Evolutionary conservation across 2,113 vertebrate genomes (phyloP).

Genomic region (Spilogale gracilis): DNA sequence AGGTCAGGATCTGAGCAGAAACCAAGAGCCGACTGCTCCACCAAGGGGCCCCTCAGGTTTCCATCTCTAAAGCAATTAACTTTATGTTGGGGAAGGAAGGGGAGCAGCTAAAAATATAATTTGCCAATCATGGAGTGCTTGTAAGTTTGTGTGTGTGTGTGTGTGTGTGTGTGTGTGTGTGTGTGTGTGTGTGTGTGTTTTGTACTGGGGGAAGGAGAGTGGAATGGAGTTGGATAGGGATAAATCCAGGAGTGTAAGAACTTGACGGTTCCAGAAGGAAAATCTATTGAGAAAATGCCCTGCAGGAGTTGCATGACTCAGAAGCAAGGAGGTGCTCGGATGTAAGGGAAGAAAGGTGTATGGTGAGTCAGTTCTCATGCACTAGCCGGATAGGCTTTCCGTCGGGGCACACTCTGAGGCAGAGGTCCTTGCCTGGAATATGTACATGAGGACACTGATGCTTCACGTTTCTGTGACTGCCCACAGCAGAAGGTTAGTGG

Average conservation of each 20-base stretch:
- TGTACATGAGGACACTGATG: too few species aligned
- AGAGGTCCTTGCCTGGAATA: too few species aligned
- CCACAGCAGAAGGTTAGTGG: neutral
- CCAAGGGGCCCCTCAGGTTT: neutral
- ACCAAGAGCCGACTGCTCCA: neutral
- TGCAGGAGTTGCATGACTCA: neutral
- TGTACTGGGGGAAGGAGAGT: too few species aligned
- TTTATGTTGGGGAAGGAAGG: neutral
- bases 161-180: neutral
- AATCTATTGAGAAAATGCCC: neutral
- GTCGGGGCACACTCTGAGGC: accelerated
- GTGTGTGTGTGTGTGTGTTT: neutral
- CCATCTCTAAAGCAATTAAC: neutral
- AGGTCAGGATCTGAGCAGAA: neutral
- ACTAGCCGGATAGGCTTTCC: neutral
- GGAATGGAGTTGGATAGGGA: too few species aligned
- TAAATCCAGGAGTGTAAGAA: neutral
- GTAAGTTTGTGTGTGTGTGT: neutral
- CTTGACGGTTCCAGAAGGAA: neutral
- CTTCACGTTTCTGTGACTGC: neutral
- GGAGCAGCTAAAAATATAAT: neutral
- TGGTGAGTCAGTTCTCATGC: accelerated
- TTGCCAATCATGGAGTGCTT: neutral
- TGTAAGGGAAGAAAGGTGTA: neutral
- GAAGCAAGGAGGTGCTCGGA: accelerated